Percentiles rank a stretch among this genome's conserved stretches.
Conservation (phyloP, 1,140 invertebrate species). For the Orius laevigatus region DNA sequence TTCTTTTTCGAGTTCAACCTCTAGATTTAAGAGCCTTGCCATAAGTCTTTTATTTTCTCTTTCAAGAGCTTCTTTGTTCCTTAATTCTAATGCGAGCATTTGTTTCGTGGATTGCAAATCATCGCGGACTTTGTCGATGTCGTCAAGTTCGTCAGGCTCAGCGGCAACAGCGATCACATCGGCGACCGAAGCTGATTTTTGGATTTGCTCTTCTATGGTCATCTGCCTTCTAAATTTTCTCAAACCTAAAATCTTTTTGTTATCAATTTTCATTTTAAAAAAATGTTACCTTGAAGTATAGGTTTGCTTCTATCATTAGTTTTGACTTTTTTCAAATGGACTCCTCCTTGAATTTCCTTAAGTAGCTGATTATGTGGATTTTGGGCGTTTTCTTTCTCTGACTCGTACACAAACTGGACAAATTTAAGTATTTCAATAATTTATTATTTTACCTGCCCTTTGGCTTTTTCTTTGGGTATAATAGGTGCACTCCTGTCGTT, state of each 20-base stretch:
- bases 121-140: constrained; percentile 73
- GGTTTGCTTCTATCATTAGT: constrained; percentile 77
- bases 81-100: constrained; percentile 67
- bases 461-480: constrained; percentile 35
- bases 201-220: constrained; percentile 74
- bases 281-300: constrained; percentile 38
- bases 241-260: constrained; percentile 34
- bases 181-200: constrained; percentile 55
- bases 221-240: constrained; percentile 72
- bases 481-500: constrained; percentile 56
- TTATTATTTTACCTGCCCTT: constrained; percentile 32
- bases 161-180: constrained; percentile 36
- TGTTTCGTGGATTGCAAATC: constrained; percentile 83
- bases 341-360: constrained; percentile 63
- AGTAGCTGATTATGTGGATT: constrained; percentile 59
- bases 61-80: constrained; percentile 69
- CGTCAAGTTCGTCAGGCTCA: constrained; percentile 51
- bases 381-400: constrained; percentile 55
- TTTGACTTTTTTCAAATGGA: constrained; percentile 56
- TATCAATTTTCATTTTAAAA: neutral
- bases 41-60: constrained; percentile 67
- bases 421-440: neutral
- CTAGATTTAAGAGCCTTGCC: constrained; percentile 57
- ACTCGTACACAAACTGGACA: constrained; percentile 73
- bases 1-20: constrained; percentile 54